Evolutionary conservation across 2,113 vertebrate species (phyloP).

Genomic region (Barnardius zonarius): DNA sequence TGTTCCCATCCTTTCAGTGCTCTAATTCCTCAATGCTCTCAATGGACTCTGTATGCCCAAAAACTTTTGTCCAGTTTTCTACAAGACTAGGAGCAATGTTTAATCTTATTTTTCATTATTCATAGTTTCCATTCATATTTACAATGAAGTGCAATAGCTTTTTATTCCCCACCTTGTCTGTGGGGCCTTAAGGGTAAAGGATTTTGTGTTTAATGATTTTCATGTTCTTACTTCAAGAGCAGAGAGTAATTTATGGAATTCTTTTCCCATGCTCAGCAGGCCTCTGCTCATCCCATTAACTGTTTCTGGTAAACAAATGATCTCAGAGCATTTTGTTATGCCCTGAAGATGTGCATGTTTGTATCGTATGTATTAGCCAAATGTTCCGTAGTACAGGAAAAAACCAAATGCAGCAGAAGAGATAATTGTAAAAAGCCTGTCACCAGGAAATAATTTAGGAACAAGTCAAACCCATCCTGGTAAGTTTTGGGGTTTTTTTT

Average conservation of each 20-base stretch:
- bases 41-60: neutral
- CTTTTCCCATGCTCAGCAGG: neutral
- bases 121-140: neutral
- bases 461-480: neutral
- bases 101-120: neutral
- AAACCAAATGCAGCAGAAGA: neutral
- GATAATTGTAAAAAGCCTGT: neutral
- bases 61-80: neutral
- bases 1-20: neutral
- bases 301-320: conserved; percentile 10
- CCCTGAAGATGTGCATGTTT: neutral
- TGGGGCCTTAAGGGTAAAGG: neutral
- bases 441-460: neutral
- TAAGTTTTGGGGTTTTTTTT: neutral
- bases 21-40: neutral
- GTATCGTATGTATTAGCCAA: neutral
- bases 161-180: neutral
- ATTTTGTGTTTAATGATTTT: neutral
- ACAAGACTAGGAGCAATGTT: neutral
- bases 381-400: neutral
- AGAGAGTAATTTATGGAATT: neutral
- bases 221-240: neutral
- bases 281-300: neutral
- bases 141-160: neutral
- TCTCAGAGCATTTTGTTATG: conserved; percentile 22